Base-by-base conservation (phyloP, 2,888 invertebrate species). In the Acanthococcus lagerstroemiae region DNA sequence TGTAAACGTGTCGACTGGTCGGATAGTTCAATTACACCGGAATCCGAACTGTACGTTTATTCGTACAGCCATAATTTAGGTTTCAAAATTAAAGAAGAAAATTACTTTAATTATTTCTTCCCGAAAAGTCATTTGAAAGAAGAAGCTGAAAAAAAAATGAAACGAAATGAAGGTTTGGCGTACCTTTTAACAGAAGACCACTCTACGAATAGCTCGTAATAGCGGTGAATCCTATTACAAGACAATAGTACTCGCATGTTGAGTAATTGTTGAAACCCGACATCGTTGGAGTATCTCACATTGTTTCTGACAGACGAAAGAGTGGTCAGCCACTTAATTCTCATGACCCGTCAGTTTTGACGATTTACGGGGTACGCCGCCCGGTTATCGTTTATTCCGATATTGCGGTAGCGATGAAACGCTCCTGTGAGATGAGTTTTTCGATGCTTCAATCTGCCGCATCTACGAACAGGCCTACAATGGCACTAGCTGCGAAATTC, bases 291-390 rank as follows among this genome's bases (percentile, higher is more conserved):
- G 60, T 60, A 50, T 50, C 60, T 60, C 60, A 60, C 60, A 60
- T 60, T 60, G 48, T 60, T 60, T 60, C 60, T 60, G 60, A 58
- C 45, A 58, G 58, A 58, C 58, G 48, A 60, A 46, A 46, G 46
- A 60, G 60, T 60, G 50, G 46, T 60, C 60, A 60, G 60, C 60
- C 60, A 60, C 60, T 60, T 60, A 60, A 60, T 60, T 60, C 60
- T 60, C 60, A 60, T 60, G 60, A 60, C 60, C 60, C 45, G 60
- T 60, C 60, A 60, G 48, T 60, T 60, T 60, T 60, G 60, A 60
- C 46, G 60, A 60, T 60, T 60, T 50, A 60, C 60, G 25, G 60
- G 25, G 58, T n/a, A n/a, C 19, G 21, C 5, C 19, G 17, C 12
- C 5, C 52, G 27, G 25, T 44, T 45, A 45, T 58, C 45, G 22